These are phyloP conservation scores for Eupsittula cactorum DNA, from an alignment of 2,113 vertebrate species.

Conservation along the genomic window DNA sequence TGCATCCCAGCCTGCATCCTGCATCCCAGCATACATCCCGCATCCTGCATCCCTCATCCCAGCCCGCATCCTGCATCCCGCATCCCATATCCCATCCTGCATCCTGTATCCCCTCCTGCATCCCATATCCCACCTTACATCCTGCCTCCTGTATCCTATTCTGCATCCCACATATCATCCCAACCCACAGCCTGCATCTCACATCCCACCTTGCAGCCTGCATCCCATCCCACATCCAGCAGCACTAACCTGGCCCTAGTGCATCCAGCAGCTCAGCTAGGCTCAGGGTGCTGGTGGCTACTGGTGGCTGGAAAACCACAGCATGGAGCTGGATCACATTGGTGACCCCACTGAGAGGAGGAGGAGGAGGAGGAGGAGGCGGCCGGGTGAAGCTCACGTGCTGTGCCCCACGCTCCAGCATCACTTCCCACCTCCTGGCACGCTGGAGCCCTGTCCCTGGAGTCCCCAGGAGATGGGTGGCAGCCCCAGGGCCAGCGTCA, in stretches of 20 bases:
- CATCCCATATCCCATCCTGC: neutral
- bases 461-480: neutral
- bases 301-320: accelerated
- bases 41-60: neutral
- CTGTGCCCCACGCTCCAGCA: neutral
- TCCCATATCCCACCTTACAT: neutral
- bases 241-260: neutral
- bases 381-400: accelerated
- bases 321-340: neutral
- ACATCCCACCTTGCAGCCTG: neutral
- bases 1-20: neutral
- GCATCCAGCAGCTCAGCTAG: neutral
- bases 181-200: neutral
- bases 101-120: neutral
- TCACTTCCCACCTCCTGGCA: neutral
- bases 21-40: neutral
- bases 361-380: neutral
- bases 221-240: neutral
- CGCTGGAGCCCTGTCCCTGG: neutral
- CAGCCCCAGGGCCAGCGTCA: neutral
- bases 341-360: neutral
- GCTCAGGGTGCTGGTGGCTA: neutral
- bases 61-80: accelerated
- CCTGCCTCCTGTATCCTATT: neutral
- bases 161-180: neutral